Evolutionary conservation across 2,888 invertebrate species (phyloP).

Genomic region (Drosophila formosana): DNA sequence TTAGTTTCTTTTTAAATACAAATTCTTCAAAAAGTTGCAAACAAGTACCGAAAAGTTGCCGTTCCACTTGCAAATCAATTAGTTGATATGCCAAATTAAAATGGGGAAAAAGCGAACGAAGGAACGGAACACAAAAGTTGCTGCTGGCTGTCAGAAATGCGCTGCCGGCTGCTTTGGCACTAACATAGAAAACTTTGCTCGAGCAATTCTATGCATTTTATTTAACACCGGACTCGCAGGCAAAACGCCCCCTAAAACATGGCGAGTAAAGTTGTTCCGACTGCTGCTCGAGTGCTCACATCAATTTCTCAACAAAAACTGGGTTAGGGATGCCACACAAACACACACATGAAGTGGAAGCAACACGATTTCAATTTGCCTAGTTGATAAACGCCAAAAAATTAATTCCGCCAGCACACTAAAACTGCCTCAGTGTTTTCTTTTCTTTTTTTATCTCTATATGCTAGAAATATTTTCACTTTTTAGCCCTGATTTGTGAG

Average conservation of each 20-base stretch:
- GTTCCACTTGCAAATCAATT: slow-evolving; percentile 70
- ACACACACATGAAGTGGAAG: slow-evolving; percentile 8
- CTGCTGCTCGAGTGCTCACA: slow-evolving; percentile 45
- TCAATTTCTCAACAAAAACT: slow-evolving; percentile 56
- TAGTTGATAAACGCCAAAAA: slow-evolving; percentile 72
- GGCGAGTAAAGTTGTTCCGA: slow-evolving; percentile 35
- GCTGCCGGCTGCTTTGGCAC: slow-evolving; percentile 42
- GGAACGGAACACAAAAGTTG: slow-evolving; percentile 27
- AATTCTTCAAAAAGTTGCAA: slow-evolving; percentile 14
- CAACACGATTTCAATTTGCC: slow-evolving; percentile 76
- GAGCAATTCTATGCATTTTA: slow-evolving; percentile 34
- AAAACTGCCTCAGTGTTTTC: slow-evolving; percentile 45
- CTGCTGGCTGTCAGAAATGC: slow-evolving; percentile 25
- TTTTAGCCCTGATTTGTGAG: slow-evolving; percentile 58
- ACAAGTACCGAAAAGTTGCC: slow-evolving; percentile 21
- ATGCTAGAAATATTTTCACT: slow-evolving; percentile 61
- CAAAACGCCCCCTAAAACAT: slow-evolving; percentile 16
- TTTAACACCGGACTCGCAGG: slow-evolving; percentile 39
- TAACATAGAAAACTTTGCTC: slow-evolving; percentile 22
- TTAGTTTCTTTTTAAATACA: slow-evolving; percentile 14
- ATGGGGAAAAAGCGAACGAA: not conserved
- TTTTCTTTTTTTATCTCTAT: slow-evolving; percentile 32
- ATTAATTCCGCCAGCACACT: slow-evolving; percentile 67
- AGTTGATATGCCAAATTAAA: slow-evolving; percentile 60
- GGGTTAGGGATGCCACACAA: slow-evolving; percentile 64